Percentiles rank a stretch among this genome's conserved stretches.
Conservation (phyloP, 1,140 invertebrate species). For the Lethrus apterus region DNA sequence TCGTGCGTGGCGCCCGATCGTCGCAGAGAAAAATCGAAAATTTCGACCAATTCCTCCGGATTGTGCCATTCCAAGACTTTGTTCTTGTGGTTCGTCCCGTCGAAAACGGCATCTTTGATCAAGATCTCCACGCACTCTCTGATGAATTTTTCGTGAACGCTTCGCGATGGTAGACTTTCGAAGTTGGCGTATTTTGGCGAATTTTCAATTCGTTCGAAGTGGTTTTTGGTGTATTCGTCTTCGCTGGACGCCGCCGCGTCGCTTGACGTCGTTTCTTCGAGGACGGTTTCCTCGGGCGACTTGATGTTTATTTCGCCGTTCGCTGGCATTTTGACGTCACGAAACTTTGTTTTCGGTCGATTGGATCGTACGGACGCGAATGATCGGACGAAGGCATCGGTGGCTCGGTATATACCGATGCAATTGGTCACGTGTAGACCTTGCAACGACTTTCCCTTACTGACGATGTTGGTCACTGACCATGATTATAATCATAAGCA, state of each 20-base stretch:
- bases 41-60: conserved; percentile 55
- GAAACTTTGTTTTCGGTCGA: too few species aligned
- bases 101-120: conserved; percentile 65
- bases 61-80: conserved; percentile 70
- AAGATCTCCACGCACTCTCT: conserved; percentile 61
- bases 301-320: conserved; percentile 18
- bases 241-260: conserved; percentile 27
- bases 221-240: conserved; percentile 20
- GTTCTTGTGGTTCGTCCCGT: conserved; percentile 57
- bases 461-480: conserved; percentile 1
- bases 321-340: conserved; percentile 29
- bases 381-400: not conserved
- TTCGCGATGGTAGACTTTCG: conserved; percentile 47
- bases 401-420: not conserved
- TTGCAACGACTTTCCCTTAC: conserved; percentile 5
- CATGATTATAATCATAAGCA: conserved; percentile 3
- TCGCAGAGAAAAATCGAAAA: conserved; percentile 60
- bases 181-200: conserved; percentile 18
- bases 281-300: conserved; percentile 8
- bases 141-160: conserved; percentile 64
- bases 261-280: conserved; percentile 27
- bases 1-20: conserved; percentile 55
- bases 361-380: too few species aligned
- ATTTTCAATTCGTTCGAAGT: conserved; percentile 4
- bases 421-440: conserved; percentile 4